phyloP scores from a whole-genome alignment of 2,797 vertebrate genomes.

The Falco peregrinus region DNA sequence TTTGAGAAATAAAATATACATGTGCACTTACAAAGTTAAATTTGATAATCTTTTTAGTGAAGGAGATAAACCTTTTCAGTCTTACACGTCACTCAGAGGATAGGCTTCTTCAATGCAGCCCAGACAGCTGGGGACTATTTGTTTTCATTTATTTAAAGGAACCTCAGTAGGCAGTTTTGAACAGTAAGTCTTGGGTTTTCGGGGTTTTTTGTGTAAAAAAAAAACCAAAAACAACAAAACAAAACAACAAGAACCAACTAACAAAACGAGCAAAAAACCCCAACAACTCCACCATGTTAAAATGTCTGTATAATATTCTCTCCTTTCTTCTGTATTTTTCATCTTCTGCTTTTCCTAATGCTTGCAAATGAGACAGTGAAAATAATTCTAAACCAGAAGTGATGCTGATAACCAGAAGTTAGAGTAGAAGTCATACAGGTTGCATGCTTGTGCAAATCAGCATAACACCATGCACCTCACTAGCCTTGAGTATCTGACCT shows the following conservation, averaged over 20 bases:
- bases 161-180: neutral
- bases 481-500: neutral
- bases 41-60: constrained; percentile 36
- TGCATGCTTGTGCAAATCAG: neutral
- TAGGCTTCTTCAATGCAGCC: neutral
- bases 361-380: neutral
- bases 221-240: no score
- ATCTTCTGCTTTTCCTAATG: neutral
- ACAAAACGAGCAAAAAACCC: neutral
- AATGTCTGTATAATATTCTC: neutral
- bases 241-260: neutral
- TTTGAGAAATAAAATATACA: constrained; percentile 28
- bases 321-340: neutral
- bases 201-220: neutral
- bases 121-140: neutral
- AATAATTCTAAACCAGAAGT: neutral
- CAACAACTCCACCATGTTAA: no score
- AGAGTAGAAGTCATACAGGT: neutral
- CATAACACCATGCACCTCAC: neutral
- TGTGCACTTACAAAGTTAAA: constrained; percentile 35
- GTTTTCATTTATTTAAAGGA: constrained; percentile 36
- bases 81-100: neutral
- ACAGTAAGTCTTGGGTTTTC: neutral
- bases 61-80: constrained; percentile 6
- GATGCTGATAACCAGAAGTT: neutral